Evolutionary conservation across 2,113 vertebrate genomes (phyloP).

Genomic region (Cinclus cinclus): DNA sequence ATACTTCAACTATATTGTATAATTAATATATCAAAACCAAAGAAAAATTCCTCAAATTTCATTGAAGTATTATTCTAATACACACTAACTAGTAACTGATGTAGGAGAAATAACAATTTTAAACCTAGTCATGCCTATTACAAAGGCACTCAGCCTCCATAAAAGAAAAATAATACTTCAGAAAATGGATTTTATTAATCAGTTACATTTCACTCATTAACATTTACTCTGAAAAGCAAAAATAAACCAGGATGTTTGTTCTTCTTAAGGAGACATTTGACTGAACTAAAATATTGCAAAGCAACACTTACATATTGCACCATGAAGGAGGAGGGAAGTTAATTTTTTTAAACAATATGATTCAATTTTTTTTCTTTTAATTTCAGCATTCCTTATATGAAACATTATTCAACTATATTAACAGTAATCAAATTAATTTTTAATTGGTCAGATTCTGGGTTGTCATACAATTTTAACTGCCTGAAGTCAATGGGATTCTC

Average conservation of each 20-base stretch:
- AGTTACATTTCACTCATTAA: conserved; percentile 25
- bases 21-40: background rate
- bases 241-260: conserved; percentile 4
- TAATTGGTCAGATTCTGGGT: background rate
- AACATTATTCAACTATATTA: conserved; percentile 1
- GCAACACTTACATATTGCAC: background rate
- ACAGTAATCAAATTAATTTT: background rate
- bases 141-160: background rate
- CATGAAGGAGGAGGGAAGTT: background rate
- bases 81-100: background rate
- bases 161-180: background rate
- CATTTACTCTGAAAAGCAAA: background rate
- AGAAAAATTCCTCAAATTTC: background rate
- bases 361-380: background rate
- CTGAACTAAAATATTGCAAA: conserved; percentile 16
- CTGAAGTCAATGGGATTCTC: background rate
- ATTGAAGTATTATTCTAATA: background rate
- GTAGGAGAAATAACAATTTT: background rate
- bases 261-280: conserved; percentile 23
- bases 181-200: conserved; percentile 12
- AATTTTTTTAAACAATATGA: background rate
- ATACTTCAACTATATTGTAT: background rate
- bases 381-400: background rate
- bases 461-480: background rate
- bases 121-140: background rate